Conservation (phyloP, 2,888 invertebrate species). For the Epistrophe eligans region DNA sequence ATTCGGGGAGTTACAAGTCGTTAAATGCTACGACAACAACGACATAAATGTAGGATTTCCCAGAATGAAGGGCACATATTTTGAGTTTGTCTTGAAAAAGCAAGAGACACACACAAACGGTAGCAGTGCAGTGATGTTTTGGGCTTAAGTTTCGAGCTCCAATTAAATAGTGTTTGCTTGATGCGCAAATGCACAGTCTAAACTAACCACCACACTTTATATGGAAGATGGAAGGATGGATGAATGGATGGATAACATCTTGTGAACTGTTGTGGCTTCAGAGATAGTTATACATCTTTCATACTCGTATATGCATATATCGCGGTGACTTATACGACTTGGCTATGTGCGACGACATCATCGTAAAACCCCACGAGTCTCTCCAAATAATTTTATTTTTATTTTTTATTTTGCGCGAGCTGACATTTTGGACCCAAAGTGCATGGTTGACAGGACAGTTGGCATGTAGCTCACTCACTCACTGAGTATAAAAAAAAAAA, state of each 20-base stretch:
- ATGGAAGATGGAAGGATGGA: constrained; percentile 6
- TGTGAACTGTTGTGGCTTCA: constrained; percentile 29
- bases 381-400: constrained; percentile 61
- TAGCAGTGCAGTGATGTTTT: constrained; percentile 47
- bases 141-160: constrained; percentile 65
- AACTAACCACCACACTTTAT: neutral
- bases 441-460: constrained; percentile 41
- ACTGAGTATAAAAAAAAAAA: neutral
- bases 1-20: constrained; percentile 49
- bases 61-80: constrained; percentile 70
- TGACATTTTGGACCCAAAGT: constrained; percentile 74
- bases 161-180: constrained; percentile 59
- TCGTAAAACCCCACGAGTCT: constrained; percentile 59
- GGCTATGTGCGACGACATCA: constrained; percentile 63
- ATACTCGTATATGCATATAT: no score
- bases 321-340: constrained; percentile 68
- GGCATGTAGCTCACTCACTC: constrained; percentile 26
- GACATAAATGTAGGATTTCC: constrained; percentile 68
- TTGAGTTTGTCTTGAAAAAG: constrained; percentile 34
- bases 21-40: constrained; percentile 46
- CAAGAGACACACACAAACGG: constrained; percentile 19
- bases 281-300: constrained; percentile 52
- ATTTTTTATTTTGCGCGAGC: constrained; percentile 25
- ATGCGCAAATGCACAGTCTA: constrained; percentile 44
- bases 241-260: constrained; percentile 65